Percentiles rank a stretch among this genome's conserved stretches.
These are phyloP conservation scores for Nemurella pictetii DNA, from an alignment of 2,888 invertebrate species.

Conservation along the genomic window DNA sequence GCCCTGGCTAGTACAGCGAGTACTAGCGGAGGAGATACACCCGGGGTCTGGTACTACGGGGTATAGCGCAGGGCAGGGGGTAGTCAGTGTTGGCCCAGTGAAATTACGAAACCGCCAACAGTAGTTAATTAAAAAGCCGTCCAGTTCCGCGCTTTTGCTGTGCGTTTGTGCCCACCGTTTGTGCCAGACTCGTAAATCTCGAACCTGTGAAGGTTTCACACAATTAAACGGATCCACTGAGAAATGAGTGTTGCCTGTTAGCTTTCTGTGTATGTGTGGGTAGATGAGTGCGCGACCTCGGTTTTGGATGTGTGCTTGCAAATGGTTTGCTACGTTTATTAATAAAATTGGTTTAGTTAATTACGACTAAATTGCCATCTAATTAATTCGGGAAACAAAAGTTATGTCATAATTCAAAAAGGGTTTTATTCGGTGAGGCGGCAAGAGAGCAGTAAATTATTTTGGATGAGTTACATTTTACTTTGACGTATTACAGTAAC, in stretches of 20 bases:
- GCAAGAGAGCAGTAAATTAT: background rate
- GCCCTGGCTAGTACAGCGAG: background rate
- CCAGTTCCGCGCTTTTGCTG: background rate
- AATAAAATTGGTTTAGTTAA: background rate
- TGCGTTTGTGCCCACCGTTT: background rate
- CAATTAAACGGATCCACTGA: conserved; percentile 17
- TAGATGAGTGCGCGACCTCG: background rate
- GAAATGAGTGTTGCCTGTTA: conserved; percentile 18
- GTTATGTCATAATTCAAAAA: background rate
- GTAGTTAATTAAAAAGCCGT: conserved; percentile 32
- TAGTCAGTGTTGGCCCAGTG: conserved; percentile 12
- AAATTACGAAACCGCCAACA: conserved; percentile 29
- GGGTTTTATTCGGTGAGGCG: background rate
- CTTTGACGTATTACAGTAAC: background rate
- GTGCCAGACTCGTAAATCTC: conserved; percentile 15
- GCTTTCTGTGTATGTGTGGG: background rate
- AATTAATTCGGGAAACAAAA: background rate
- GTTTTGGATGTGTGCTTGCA: background rate
- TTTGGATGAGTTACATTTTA: background rate
- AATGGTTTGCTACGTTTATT: background rate
- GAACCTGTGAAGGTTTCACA: conserved; percentile 22
- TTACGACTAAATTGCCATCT: background rate
- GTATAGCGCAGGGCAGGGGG: too few relatives aligned
- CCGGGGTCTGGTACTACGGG: too few relatives aligned
- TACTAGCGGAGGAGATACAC: too few relatives aligned